phyloP scores from a whole-genome alignment of 2,113 vertebrate species.

The Esox niger region DNA sequence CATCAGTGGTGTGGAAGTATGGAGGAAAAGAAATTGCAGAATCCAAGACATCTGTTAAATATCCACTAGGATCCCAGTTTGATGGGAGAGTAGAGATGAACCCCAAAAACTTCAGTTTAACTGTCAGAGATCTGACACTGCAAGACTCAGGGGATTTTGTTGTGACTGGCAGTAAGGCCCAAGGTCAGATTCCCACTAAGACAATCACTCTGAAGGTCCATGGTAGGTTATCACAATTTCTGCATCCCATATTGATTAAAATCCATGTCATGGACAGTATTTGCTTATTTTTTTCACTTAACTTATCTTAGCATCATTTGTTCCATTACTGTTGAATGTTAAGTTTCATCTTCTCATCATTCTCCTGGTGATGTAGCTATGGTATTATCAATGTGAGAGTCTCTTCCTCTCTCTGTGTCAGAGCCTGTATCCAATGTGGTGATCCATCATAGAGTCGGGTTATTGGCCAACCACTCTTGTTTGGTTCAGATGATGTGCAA shows the following conservation, averaged over 20 bases:
- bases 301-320: too few species aligned
- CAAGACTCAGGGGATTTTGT: conserved; percentile 46
- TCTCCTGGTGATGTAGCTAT: too few species aligned
- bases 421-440: conserved; percentile 15
- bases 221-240: conserved; percentile 33
- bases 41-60: fast-evolving
- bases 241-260: too few species aligned
- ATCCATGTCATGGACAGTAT: too few species aligned
- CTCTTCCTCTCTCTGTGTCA: conserved; percentile 5
- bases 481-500: conserved; percentile 32
- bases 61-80: neutral
- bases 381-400: too few species aligned
- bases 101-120: conserved; percentile 22
- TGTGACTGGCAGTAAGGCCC: fast-evolving
- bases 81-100: neutral
- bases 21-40: fast-evolving
- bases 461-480: neutral
- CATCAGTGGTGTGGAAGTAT: fast-evolving
- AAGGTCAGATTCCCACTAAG: fast-evolving
- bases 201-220: conserved; percentile 30
- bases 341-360: fast-evolving
- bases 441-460: neutral
- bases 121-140: conserved; percentile 19
- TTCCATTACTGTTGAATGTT: too few species aligned
- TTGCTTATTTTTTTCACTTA: neutral